These are phyloP conservation scores for Aplochiton taeniatus DNA, from an alignment of 2,797 vertebrate genomes.

Conservation along the genomic window DNA sequence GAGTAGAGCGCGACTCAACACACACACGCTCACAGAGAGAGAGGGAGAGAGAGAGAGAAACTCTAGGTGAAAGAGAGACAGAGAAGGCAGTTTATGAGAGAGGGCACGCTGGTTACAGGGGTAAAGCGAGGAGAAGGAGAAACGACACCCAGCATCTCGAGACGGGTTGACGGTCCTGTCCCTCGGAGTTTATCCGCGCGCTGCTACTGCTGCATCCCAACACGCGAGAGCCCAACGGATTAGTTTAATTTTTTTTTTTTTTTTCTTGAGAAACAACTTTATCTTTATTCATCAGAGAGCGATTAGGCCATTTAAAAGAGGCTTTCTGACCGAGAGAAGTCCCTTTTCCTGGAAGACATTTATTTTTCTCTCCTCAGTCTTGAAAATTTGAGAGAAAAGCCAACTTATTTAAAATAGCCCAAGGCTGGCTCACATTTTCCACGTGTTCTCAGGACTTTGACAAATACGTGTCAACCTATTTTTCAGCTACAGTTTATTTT, in stretches of 20 bases:
- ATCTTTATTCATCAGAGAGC: slow-evolving; percentile 19
- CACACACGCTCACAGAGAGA: slow-evolving; percentile 79
- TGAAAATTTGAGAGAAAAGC: slow-evolving; percentile 48
- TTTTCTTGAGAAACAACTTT: slow-evolving; percentile 17
- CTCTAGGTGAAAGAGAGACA: slow-evolving; percentile 35
- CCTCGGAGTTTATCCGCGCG: slow-evolving; percentile 51
- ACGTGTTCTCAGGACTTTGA: slow-evolving; percentile 57
- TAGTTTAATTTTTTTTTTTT: slow-evolving; percentile 44
- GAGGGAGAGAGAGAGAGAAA: slow-evolving; percentile 58
- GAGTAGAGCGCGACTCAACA: slow-evolving; percentile 61
- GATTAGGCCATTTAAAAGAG: slow-evolving; percentile 38
- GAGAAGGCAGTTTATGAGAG: slow-evolving; percentile 43
- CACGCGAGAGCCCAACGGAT: slow-evolving; percentile 58
- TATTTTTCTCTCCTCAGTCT: slow-evolving; percentile 22
- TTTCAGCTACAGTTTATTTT: slow-evolving; percentile 20
- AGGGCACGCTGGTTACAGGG: slow-evolving; percentile 52
- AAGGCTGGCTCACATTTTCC: slow-evolving; percentile 56
- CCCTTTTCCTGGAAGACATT: slow-evolving; percentile 47
- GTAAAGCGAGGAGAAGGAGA: slow-evolving; percentile 60
- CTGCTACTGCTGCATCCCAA: slow-evolving; percentile 23
- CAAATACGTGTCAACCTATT: slow-evolving; percentile 51
- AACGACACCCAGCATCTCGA: slow-evolving; percentile 61
- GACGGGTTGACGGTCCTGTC: slow-evolving; percentile 29
- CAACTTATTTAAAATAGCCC: slow-evolving; percentile 27
- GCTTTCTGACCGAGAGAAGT: slow-evolving; percentile 25